Evolutionary conservation across 1,140 invertebrate genomes (phyloP).

Genomic region (Drosophila triauraria): DNA sequence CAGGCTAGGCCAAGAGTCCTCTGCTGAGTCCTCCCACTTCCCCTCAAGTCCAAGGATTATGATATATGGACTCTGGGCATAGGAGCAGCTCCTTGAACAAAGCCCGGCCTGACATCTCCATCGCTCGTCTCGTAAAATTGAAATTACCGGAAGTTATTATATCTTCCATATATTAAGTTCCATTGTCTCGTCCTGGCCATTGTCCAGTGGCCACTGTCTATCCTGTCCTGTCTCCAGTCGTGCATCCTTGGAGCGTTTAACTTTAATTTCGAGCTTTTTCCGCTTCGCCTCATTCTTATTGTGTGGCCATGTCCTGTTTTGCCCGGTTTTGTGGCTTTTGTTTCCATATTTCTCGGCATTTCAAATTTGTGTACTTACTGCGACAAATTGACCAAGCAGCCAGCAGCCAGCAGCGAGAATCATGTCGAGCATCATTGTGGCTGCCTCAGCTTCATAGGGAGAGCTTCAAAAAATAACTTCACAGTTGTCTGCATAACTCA

Average conservation of each 20-base stretch:
- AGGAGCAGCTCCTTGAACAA: conserved; percentile 43
- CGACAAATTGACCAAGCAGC: conserved; percentile 66
- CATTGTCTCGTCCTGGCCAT: conserved; percentile 66
- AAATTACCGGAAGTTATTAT: conserved; percentile 84
- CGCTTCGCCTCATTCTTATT: conserved; percentile 81
- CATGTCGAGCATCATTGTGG: conserved; percentile 41
- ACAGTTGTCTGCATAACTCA: conserved; percentile 55
- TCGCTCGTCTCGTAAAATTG: conserved; percentile 71
- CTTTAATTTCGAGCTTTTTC: conserved; percentile 85
- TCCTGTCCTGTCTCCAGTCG: conserved; percentile 62
- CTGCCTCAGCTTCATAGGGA: neutral
- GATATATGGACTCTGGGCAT: conserved; percentile 60
- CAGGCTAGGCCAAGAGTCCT: conserved; percentile 25
- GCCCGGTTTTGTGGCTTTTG: conserved; percentile 59
- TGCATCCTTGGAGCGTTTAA: conserved; percentile 84
- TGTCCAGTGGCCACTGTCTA: conserved; percentile 50
- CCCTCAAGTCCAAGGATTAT: conserved; percentile 10
- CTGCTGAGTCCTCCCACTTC: conserved; percentile 22
- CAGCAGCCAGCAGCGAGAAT: conserved; percentile 33
- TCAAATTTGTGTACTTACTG: conserved; percentile 69
- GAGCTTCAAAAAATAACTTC: conserved; percentile 44
- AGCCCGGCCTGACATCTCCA: conserved; percentile 62
- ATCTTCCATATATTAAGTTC: conserved; percentile 83
- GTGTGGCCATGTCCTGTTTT: conserved; percentile 66
- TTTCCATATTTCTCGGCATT: conserved; percentile 73